Conservation (phyloP, 2,888 invertebrate species). For the Gibbula magus region DNA sequence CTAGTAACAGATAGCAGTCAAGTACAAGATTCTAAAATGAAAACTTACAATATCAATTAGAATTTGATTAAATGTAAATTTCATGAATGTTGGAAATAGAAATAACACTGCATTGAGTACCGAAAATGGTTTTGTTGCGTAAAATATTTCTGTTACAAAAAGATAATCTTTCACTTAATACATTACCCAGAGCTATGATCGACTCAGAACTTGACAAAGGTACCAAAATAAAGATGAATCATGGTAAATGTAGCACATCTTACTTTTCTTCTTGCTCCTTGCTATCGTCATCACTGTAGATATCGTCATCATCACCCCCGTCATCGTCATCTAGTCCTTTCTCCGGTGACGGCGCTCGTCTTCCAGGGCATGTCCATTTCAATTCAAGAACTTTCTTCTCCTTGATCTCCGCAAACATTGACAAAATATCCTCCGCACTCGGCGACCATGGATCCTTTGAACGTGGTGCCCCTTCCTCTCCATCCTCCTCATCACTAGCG, state of each 20-base stretch:
- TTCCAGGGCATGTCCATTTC: conserved; percentile 88
- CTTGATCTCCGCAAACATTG: conserved; percentile 84
- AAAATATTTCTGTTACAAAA: no score
- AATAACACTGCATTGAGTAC: no score
- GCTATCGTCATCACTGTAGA: conserved; percentile 59
- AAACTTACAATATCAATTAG: neutral
- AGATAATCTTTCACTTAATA: no score
- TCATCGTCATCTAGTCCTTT: conserved; percentile 62
- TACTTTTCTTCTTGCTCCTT: conserved; percentile 62
- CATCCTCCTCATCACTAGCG: conserved; percentile 61
- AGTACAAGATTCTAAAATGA: neutral
- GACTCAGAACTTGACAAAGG: no score
- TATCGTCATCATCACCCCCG: conserved; percentile 60
- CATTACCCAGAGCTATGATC: no score
- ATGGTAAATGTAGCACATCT: neutral
- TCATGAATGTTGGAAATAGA: no score
- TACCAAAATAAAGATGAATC: no score
- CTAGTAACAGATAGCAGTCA: conserved; percentile 33
- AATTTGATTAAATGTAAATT: neutral
- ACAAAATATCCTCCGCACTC: conserved; percentile 57
- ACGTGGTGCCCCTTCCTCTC: conserved; percentile 47
- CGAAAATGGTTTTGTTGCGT: no score
- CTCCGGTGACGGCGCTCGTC: conserved; percentile 84
- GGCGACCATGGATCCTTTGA: conserved; percentile 55
- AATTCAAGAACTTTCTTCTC: conserved; percentile 80